Conservation (phyloP, 2,113 vertebrate genomes). For the Anarhynchus alexandrinus region DNA sequence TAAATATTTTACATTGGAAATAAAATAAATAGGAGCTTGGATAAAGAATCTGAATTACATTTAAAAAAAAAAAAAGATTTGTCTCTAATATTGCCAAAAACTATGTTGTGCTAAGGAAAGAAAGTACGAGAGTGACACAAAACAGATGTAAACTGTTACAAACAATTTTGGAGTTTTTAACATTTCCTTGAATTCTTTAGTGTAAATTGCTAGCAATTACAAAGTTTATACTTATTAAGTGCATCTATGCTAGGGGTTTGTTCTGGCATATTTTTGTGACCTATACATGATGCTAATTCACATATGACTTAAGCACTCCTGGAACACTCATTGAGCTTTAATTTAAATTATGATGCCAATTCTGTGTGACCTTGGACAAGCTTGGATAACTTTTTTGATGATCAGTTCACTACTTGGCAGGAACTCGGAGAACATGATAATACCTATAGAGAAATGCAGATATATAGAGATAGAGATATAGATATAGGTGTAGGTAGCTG, state of each 20-base stretch:
- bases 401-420: not conserved
- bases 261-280: not conserved
- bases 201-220: not conserved
- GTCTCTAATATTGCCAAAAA: not conserved
- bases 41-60: not conserved
- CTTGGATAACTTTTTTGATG: not conserved
- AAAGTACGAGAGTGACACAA: not conserved
- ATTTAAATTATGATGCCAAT: not conserved
- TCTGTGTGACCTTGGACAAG: not conserved
- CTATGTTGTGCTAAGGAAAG: not conserved
- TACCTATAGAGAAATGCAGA: not conserved
- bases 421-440: not conserved
- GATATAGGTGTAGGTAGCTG: not conserved
- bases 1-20: not conserved
- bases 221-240: not conserved
- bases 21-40: not conserved
- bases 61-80: not conserved
- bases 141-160: not conserved
- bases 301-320: not conserved
- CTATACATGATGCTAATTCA: not conserved
- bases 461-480: not conserved
- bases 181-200: not conserved
- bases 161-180: not conserved
- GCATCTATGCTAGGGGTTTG: not conserved
- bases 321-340: not conserved